phyloP scores from a whole-genome alignment of 1,140 invertebrate species.

The Heliconius himera region DNA sequence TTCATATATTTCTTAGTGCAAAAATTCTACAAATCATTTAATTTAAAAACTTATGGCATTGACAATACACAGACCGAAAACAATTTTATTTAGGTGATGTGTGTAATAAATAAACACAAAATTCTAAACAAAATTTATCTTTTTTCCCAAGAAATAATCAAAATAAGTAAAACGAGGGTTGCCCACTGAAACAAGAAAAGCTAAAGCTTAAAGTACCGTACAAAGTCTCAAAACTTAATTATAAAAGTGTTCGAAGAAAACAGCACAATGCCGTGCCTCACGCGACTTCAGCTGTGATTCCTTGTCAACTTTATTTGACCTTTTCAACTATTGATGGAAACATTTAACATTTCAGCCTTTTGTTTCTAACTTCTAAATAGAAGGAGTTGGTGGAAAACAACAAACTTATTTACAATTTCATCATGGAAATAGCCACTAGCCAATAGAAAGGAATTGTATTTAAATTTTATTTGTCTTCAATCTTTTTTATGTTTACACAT shows the following conservation, averaged over 20 bases:
- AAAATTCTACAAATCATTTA: no score
- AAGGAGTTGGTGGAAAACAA: not conserved
- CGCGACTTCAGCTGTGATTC: conserved; percentile 16
- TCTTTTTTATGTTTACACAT: no score
- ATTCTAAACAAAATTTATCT: no score
- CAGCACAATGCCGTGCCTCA: conserved; percentile 27
- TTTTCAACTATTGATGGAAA: conserved; percentile 26
- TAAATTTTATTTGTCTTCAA: not conserved
- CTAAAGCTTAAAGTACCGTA: not conserved
- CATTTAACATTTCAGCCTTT: conserved; percentile 17
- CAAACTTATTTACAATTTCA: not conserved
- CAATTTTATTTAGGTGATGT: no score
- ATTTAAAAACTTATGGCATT: no score
- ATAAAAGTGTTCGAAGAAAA: conserved; percentile 22
- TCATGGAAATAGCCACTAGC: not conserved
- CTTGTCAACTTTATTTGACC: conserved; percentile 24
- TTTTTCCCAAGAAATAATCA: not conserved
- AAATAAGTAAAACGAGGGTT: not conserved
- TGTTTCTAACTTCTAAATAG: not conserved
- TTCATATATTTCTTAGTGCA: no score
- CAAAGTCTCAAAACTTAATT: conserved; percentile 30
- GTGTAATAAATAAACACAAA: no score
- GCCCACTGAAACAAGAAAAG: not conserved
- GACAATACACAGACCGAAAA: no score
- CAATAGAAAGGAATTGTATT: not conserved